These are phyloP conservation scores for Aurelia sp. DNA, from an alignment of 30 jellyfish, hydroid and myxozoan species.

Conservation along the genomic window DNA sequence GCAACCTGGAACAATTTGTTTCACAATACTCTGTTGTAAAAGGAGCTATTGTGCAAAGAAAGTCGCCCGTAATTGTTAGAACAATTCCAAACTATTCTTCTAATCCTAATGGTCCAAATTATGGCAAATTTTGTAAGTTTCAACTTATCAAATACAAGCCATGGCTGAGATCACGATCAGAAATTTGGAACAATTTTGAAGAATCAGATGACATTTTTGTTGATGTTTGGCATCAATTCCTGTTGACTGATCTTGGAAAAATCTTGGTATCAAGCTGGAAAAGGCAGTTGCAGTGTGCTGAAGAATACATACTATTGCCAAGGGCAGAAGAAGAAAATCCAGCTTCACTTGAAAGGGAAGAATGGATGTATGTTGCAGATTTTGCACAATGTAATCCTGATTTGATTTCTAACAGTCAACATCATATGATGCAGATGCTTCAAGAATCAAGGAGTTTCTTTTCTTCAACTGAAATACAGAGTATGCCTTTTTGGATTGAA, in stretches of 20 bases:
- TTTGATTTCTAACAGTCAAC: neutral
- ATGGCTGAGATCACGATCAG: no score
- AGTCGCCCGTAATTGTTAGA: no score
- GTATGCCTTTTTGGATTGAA: no score
- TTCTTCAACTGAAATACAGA: conserved; percentile 1
- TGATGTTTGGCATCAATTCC: conserved; percentile 15
- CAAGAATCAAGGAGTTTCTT: neutral
- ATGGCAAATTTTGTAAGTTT: no score
- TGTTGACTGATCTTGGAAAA: conserved; percentile 16
- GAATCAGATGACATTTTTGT: conserved; percentile 35
- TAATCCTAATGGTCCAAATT: no score
- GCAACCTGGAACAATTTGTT: no score
- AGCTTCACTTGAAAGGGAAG: conserved; percentile 34
- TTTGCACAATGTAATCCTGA: neutral
- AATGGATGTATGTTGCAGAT: conserved; percentile 64
- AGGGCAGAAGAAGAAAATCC: no score
- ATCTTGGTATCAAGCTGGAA: conserved; percentile 47
- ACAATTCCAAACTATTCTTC: no score
- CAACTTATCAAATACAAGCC: no score
- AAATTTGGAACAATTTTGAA: no score
- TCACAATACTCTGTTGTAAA: no score
- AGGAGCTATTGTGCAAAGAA: no score
- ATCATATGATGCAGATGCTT: neutral
- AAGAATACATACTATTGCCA: conserved; percentile 10
- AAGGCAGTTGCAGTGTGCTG: conserved; percentile 37